phyloP scores from a whole-genome alignment of 2,888 invertebrate species.

The Trichopria drosophilae region DNA sequence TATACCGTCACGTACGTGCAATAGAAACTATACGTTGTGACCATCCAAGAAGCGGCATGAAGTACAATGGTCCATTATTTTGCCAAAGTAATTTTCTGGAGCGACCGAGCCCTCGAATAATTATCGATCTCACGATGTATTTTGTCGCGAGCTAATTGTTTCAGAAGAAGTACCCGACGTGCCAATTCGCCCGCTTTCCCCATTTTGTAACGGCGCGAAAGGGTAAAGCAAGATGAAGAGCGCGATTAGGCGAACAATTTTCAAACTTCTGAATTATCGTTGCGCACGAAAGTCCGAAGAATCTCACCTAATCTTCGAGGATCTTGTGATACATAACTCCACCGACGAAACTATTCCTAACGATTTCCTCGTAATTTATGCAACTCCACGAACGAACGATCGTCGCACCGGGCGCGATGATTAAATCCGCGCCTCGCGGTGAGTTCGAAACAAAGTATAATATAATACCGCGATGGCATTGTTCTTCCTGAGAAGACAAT shows the following conservation, averaged over 20 bases:
- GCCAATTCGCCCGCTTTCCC: too few species aligned
- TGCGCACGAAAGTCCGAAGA: constrained; percentile 48
- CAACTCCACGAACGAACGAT: constrained; percentile 18
- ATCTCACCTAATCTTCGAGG: constrained; percentile 39
- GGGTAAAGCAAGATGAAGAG: constrained; percentile 28
- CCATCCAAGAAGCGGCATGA: too few species aligned
- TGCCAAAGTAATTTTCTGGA: too few species aligned
- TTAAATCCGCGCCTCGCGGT: constrained; percentile 29
- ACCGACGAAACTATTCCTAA: constrained; percentile 31
- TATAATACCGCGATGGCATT: constrained; percentile 16
- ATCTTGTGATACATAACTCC: constrained; percentile 34
- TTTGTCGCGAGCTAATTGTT: too few species aligned
- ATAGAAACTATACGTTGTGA: too few species aligned
- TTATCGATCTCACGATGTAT: too few species aligned
- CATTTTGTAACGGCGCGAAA: constrained; percentile 14
- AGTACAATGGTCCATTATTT: too few species aligned
- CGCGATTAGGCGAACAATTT: constrained; percentile 33
- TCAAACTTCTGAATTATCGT: constrained; percentile 50
- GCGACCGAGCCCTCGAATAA: too few species aligned
- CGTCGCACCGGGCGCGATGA: constrained; percentile 17
- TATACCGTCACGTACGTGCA: too few species aligned
- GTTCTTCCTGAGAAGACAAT: too few species aligned
- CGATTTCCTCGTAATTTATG: constrained; percentile 31
- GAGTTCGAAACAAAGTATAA: constrained; percentile 24
- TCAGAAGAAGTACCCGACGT: too few species aligned